phyloP scores from a whole-genome alignment of 35 echinoderm and acorn worm genomes.

The Apostichopus californicus region DNA sequence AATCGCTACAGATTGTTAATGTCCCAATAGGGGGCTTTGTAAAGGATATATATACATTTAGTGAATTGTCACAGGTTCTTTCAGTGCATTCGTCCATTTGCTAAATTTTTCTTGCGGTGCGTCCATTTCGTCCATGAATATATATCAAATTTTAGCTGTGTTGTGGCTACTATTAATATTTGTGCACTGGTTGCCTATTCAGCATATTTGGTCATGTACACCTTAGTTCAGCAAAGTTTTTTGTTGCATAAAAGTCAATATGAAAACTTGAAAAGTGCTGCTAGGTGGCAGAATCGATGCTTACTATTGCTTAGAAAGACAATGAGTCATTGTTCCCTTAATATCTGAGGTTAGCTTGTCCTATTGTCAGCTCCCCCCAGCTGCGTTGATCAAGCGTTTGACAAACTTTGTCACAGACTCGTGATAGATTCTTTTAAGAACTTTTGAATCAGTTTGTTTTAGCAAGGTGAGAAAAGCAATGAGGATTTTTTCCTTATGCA shows the following conservation, averaged over 20 bases:
- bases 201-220: neutral
- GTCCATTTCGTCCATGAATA: too few species aligned
- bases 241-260: neutral
- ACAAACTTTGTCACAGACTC: neutral
- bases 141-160: too few species aligned
- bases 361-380: neutral
- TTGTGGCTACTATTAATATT: too few species aligned
- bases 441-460: neutral
- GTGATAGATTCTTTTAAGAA: neutral
- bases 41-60: too few species aligned
- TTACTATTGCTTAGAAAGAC: neutral
- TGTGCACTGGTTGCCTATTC: neutral
- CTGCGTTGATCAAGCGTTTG: neutral
- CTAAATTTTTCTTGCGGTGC: too few species aligned
- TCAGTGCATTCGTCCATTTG: too few species aligned
- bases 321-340: constrained; percentile 1
- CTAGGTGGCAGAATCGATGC: neutral
- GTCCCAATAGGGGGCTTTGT: too few species aligned
- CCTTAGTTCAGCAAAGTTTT: neutral
- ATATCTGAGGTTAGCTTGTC: too few species aligned
- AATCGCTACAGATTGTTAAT: too few species aligned
- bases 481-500: neutral
- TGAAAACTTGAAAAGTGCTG: neutral
- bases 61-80: too few species aligned
- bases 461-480: neutral